phyloP scores from a whole-genome alignment of 2,113 vertebrate species.

The Mesoclemmys tuberculata region DNA sequence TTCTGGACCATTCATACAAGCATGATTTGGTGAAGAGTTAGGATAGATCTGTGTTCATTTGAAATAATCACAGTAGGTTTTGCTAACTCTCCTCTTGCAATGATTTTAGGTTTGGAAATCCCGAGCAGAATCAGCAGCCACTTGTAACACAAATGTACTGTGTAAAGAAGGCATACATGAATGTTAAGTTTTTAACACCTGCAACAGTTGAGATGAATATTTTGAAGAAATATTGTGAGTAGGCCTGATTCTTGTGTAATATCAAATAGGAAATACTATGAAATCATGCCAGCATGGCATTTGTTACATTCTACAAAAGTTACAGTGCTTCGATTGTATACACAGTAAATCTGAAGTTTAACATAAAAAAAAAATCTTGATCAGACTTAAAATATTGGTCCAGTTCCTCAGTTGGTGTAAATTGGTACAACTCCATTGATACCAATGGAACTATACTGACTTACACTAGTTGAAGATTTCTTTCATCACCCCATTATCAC shows the following conservation, averaged over 20 bases:
- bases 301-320: not conserved
- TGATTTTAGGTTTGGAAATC: not conserved
- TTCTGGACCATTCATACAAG: not conserved
- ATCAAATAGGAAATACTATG: not conserved
- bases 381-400: not conserved
- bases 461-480: not conserved
- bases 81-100: not conserved
- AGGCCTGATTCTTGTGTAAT: not conserved
- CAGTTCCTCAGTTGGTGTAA: not conserved
- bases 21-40: not conserved
- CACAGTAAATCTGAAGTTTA: not conserved
- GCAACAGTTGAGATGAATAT: not conserved
- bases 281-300: not conserved
- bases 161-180: not conserved
- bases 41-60: slow-evolving; percentile 11
- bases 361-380: not conserved
- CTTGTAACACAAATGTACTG: not conserved
- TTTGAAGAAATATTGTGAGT: not conserved
- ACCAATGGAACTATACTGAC: not conserved
- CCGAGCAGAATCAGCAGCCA: slow-evolving; percentile 13
- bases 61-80: slow-evolving; percentile 24
- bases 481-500: not conserved
- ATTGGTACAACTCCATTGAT: not conserved
- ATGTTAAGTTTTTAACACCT: not conserved
- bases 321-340: not conserved